Evolutionary conservation across 2,888 invertebrate species (phyloP).

Genomic region (Trissoscelio sp.): DNA sequence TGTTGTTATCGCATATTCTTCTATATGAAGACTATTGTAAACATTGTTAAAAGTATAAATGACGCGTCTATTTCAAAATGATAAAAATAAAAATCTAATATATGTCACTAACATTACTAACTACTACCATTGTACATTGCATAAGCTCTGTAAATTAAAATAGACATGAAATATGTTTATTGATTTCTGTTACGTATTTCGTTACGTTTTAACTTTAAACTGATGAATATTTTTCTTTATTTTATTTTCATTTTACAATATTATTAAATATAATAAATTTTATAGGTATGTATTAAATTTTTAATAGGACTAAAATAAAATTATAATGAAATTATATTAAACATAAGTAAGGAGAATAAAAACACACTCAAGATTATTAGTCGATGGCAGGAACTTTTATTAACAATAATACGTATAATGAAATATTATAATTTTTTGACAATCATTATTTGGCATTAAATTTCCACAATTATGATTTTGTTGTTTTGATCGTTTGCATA

Average conservation of each 20-base stretch:
- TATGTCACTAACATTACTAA: neutral
- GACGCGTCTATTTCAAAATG: neutral
- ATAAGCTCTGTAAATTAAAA: neutral
- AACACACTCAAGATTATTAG: too few species aligned
- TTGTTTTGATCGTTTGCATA: too few species aligned
- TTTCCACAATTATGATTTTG: too few species aligned
- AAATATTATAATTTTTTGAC: too few species aligned
- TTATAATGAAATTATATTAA: too few species aligned
- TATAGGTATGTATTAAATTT: neutral
- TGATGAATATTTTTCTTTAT: neutral
- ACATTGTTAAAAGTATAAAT: too few species aligned
- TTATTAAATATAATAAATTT: neutral
- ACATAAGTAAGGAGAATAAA: too few species aligned
- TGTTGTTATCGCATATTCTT: too few species aligned
- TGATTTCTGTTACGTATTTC: constrained; percentile 1
- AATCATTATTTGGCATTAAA: too few species aligned
- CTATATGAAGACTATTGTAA: too few species aligned
- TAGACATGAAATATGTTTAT: neutral
- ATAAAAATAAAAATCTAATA: neutral
- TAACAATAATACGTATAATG: too few species aligned
- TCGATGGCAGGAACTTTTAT: too few species aligned
- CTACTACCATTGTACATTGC: neutral
- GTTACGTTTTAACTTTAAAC: neutral
- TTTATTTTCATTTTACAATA: neutral
- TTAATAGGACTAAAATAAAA: neutral